Evolutionary conservation across 2,888 invertebrate species (phyloP), one percentile per base, ranked within the genome.

Genomic region (Pseudococcus longispinus): DNA sequence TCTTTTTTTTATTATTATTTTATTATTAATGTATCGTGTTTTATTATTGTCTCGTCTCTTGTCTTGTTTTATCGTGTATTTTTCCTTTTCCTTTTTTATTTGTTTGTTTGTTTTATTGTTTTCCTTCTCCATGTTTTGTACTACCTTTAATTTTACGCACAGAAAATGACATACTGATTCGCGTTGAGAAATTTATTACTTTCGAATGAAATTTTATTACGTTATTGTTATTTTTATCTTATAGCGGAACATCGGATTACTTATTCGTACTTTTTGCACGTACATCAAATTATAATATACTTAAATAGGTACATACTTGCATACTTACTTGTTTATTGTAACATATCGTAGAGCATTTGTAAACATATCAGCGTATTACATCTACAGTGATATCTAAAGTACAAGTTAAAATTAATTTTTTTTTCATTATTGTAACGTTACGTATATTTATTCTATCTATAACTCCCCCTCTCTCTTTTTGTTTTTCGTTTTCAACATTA

Each of bases 281-380:
- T 70, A 70, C 32, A 29, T 18, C 15, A 6, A 15, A 23, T 60
- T 20, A 23, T 23, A 23, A 11, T 60, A 11, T 23, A 70, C 70
- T 37, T 42, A 42, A 80, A 42, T 80, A 80, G 77, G 37, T 80
- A 80, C 42, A 15, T 80, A 80, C 20, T 20, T 80, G 42, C 77
- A 80, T 80, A 42, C 32, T 37, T 74, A 37, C 18, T 80, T 42
- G 42, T 80, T 37, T 80, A 80, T 80, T 80, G 42, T 80, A 80
- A 84, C 84, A 84, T 84, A 84, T 84, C 84, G 84, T 84, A 84
- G 84, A 70, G 65, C 84, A 84, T 84, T 84, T 84, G 84, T 84
- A 84, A 84, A 84, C 84, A 84, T 84, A 84, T 84, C 84, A 84
- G 32, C 60, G 55, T 83, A 84, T 84, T 84, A 84, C 84, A 65